Evolutionary conservation across 2,797 vertebrate species (phyloP).

Genomic region (Coreius guichenoti): DNA sequence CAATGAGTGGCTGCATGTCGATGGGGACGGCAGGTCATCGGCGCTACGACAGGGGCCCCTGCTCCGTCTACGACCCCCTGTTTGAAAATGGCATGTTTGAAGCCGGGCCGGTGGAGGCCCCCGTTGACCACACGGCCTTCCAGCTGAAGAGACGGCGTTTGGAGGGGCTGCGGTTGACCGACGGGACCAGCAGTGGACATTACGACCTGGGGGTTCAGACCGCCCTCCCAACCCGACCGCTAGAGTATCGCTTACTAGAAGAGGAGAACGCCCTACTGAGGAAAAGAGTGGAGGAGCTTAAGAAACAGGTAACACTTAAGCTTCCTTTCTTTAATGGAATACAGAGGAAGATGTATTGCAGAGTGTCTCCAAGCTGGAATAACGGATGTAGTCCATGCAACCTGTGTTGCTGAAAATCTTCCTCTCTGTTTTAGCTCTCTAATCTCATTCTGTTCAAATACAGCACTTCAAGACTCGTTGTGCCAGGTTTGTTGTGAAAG

Average conservation of each 20-base stretch:
- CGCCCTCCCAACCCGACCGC: slow-evolving; percentile 77
- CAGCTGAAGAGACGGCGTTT: slow-evolving; percentile 92
- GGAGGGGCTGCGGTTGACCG: slow-evolving; percentile 86
- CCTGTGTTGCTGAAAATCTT: background rate
- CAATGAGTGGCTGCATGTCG: slow-evolving; percentile 76
- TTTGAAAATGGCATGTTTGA: slow-evolving; percentile 82
- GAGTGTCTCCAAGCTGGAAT: no score
- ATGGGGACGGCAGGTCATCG: slow-evolving; percentile 73
- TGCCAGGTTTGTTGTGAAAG: background rate
- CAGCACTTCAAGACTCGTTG: background rate
- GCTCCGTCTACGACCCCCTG: slow-evolving; percentile 85
- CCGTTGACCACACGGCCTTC: slow-evolving; percentile 84
- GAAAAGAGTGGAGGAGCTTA: slow-evolving; percentile 94
- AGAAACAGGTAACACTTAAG: slow-evolving; percentile 86
- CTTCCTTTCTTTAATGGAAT: background rate
- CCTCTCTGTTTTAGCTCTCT: background rate
- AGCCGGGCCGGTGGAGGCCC: slow-evolving; percentile 82
- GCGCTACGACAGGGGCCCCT: slow-evolving; percentile 77
- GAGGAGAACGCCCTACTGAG: slow-evolving; percentile 93
- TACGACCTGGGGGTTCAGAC: slow-evolving; percentile 85
- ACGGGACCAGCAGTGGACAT: slow-evolving; percentile 71
- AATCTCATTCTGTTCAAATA: background rate
- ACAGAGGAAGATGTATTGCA: background rate
- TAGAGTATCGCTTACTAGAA: slow-evolving; percentile 93
- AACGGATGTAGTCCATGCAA: background rate